These are phyloP conservation scores for Austrofundulus limnaeus DNA, from an alignment of 2,113 vertebrate species.

Conservation along the genomic window DNA sequence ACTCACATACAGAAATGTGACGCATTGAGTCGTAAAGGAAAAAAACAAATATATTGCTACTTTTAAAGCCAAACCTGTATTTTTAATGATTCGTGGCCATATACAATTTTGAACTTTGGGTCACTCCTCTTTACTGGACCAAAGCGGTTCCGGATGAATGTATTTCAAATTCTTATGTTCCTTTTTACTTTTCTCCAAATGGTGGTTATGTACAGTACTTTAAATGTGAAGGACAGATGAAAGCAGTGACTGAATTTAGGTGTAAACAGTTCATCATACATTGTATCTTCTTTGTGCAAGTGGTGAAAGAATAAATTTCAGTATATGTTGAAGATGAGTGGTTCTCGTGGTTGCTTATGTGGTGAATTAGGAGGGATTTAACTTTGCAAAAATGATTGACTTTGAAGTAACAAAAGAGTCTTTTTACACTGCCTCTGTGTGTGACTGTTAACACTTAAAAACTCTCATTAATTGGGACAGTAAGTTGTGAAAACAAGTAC, in stretches of 20 bases:
- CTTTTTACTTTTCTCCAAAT: constrained; percentile 33
- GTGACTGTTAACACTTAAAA: not conserved
- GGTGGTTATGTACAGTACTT: constrained; percentile 50
- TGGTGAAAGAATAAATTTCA: constrained; percentile 61
- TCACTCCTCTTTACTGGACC: constrained; percentile 50
- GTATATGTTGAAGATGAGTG: constrained; percentile 44
- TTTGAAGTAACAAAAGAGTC: too few species aligned
- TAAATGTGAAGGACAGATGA: constrained; percentile 38
- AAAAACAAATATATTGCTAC: constrained; percentile 10
- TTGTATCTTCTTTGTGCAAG: constrained; percentile 61
- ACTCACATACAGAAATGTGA: constrained; percentile 13
- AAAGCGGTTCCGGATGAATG: constrained; percentile 70
- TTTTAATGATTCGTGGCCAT: constrained; percentile 57
- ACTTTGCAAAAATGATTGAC: too few species aligned
- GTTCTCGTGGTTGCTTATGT: constrained; percentile 32
- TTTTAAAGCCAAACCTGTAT: constrained; percentile 40
- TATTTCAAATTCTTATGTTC: constrained; percentile 51
- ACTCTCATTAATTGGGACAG: not conserved
- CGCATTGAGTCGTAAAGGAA: not conserved
- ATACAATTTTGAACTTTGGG: constrained; percentile 36
- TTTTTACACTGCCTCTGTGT: not conserved
- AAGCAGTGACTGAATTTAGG: constrained; percentile 31
- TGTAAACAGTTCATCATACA: constrained; percentile 58
- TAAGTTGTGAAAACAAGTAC: not conserved
- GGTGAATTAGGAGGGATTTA: not conserved